Percentiles rank a stretch among this genome's conserved stretches.
Evolutionary conservation across 2,888 invertebrate species (phyloP).

Genomic region (Cheilosia scutellata): DNA sequence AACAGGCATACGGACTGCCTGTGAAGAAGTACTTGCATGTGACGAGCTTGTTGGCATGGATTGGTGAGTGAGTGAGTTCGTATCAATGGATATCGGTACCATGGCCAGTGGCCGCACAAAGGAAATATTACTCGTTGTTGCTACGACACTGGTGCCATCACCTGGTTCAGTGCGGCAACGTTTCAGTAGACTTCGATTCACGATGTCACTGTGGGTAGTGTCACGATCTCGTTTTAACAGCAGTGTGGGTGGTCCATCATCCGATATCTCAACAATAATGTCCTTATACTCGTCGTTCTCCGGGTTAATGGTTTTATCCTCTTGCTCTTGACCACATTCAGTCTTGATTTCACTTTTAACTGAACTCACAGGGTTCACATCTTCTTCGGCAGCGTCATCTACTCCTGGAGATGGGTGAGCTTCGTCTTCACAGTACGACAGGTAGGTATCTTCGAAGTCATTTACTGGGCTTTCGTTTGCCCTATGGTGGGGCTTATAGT

Average conservation of each 20-base stretch:
- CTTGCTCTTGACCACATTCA: conserved; percentile 80
- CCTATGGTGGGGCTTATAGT: conserved; percentile 35
- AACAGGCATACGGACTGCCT: background rate
- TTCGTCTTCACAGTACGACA: conserved; percentile 82
- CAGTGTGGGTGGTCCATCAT: conserved; percentile 21
- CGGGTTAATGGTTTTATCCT: conserved; percentile 78
- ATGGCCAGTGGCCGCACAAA: conserved; percentile 57
- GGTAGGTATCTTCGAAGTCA: conserved; percentile 79
- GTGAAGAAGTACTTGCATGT: conserved; percentile 2
- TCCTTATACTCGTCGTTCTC: conserved; percentile 78
- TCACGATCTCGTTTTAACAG: conserved; percentile 13
- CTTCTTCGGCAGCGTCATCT: conserved; percentile 81
- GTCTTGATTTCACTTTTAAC: conserved; percentile 80
- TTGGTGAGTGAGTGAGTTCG: conserved; percentile 77
- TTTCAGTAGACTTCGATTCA: conserved; percentile 40
- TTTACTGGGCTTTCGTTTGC: conserved; percentile 35
- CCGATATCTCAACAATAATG: conserved; percentile 77
- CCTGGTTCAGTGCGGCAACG: conserved; percentile 38
- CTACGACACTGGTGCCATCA: background rate
- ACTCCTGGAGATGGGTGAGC: conserved; percentile 78
- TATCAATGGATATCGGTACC: conserved; percentile 8
- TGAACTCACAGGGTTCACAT: conserved; percentile 3
- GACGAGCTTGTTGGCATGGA: conserved; percentile 58
- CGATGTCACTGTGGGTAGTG: background rate
- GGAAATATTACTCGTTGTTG: conserved; percentile 52